Evolutionary conservation across 35 echinoderm and acorn worm genomes (phyloP), one percentile per base, ranked within the genome.

Genomic region (Lytechinus variegatus): DNA sequence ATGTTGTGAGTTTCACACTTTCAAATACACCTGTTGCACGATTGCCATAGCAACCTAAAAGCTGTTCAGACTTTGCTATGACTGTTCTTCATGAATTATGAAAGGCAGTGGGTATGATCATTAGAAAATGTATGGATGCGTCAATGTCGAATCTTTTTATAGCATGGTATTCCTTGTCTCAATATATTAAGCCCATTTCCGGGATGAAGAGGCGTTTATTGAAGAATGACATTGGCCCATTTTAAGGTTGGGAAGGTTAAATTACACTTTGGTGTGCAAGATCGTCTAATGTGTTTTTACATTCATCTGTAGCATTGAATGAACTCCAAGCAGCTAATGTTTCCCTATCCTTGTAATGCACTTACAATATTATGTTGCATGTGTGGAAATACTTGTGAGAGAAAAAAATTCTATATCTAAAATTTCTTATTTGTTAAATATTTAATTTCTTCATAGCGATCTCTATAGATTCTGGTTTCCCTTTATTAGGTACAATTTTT

Each of bases 51-150:
- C 88, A 90, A 90, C 88, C 27, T 52, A 13, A 90, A 54, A 90
- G 52, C 88, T 90, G 88, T 90, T 90, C 28, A 90, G 88, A 90
- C 27, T 90, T 10, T 54, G 28, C 29, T 21, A 90, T 90, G 88
- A 90, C 88, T 90, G 88, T 90, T 51, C 88, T 44, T 12, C 16
- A 21, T 90, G 5, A 90, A 90, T 90, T 90, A 90, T 90, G 88
- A 90, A 90, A 90, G 28, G 88, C 88, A 24, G 19, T 24, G 12
- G 66, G 66, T 7, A 24, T 24, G n/a, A 79, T 7, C 66, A 24
- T 79, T 79, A 24, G 66, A 79, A 79, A 79, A 79, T 79, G 6
- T 24, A 79, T 79, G 66, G 66, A 79, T 79, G 66, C 66, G 66
- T 79, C 66, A 79, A 79, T 16, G 14, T 6, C 1, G 5, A 79